Percentiles rank a stretch among this genome's conserved stretches.
phyloP scores from a whole-genome alignment of 2,888 invertebrate species.

The Spisula solida region DNA sequence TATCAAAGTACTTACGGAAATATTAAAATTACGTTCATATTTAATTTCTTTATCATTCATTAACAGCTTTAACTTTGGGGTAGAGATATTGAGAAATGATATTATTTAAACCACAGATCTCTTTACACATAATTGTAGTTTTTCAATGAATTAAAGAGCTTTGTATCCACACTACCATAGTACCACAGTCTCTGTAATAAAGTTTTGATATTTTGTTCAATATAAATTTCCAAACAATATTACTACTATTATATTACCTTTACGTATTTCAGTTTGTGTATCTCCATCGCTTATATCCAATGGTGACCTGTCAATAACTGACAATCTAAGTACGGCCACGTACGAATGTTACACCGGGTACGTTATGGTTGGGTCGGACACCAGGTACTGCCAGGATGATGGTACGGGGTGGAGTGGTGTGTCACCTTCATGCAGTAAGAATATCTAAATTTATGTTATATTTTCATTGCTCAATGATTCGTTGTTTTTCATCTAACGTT shows the following conservation, averaged over 20 bases:
- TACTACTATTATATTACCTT: neutral
- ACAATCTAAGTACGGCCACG: constrained; percentile 43
- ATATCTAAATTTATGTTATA: neutral
- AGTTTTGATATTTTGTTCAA: too few relatives aligned
- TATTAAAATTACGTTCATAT: too few relatives aligned
- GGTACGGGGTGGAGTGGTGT: constrained; percentile 64
- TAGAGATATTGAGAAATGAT: too few relatives aligned
- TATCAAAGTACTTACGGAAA: too few relatives aligned
- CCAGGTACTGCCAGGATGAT: constrained; percentile 50
- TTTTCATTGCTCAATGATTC: neutral
- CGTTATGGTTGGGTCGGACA: constrained; percentile 41
- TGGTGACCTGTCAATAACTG: constrained; percentile 41
- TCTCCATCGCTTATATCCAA: constrained; percentile 35
- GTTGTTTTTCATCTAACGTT: neutral
- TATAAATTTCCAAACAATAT: too few relatives aligned
- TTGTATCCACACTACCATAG: too few relatives aligned
- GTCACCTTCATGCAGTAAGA: constrained; percentile 63
- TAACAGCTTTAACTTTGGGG: too few relatives aligned
- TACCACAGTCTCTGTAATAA: too few relatives aligned
- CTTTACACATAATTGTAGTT: too few relatives aligned
- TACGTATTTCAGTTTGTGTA: constrained; percentile 49
- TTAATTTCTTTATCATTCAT: too few relatives aligned
- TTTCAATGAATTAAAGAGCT: too few relatives aligned
- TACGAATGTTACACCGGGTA: constrained; percentile 60
- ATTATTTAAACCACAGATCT: too few relatives aligned